Evolutionary conservation across 2,113 vertebrate species (phyloP), one percentile per base, ranked within the genome.

Genomic region (Athene noctua): DNA sequence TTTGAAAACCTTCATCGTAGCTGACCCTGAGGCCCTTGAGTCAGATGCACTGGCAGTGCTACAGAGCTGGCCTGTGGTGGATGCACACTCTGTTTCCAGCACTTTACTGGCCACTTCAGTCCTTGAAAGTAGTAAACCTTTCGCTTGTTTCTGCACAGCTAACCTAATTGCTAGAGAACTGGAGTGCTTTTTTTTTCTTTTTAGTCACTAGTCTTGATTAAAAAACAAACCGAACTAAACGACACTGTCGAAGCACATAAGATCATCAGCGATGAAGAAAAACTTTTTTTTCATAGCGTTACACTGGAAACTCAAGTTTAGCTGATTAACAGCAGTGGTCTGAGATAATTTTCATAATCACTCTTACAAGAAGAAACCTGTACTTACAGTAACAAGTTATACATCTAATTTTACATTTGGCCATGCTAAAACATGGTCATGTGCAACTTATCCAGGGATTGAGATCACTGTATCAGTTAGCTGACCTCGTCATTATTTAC

Each of bases 121-220:
- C 71, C 36, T 65, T 72, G 72, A 59, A 80, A 71, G 26, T 25
- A 72, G 67, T 54, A 51, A 67, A 47, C 46, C 66, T 91, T 46
- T 61, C 75, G 40, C 75, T 68, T 75, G 29, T 80, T 70, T 72
- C 75, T 83, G 72, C 72, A 49, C 74, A 85, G 44, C 34, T 83
- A 84, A 80, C 75, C 85, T 86, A 71, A 73, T 86, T 96, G 86
- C 68, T 96, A 89, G 46, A 55, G 73, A 77, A 57, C 27, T 95
- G 44, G 22, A 46, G 12, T 58, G 29, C 29, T 21, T 87, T 67
- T 72, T 87, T 84, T 67, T 73, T 29, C 25, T 54, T 72, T 81
- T 78, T 87, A 86, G 80, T 92, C 66, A 49, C 30, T 40, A 62
- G 47, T 58, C 13, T 74, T 75, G 71, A 80, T 86, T 75, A 54